These are phyloP conservation scores for Xyrichtys novacula DNA, from an alignment of 2,797 vertebrate species.

Conservation along the genomic window DNA sequence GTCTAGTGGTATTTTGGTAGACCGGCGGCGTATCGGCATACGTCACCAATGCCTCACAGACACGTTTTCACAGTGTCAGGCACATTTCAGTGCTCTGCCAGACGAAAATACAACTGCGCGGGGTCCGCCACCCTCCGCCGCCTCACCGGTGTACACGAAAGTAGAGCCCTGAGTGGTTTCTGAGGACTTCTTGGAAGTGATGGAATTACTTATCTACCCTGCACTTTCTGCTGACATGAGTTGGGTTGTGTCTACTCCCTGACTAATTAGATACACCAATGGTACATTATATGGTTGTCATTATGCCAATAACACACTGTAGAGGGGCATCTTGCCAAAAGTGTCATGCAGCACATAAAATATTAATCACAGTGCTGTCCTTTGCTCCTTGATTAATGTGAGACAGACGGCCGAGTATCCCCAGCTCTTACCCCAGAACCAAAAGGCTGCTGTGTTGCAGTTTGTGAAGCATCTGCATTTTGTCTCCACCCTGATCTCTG, in stretches of 20 bases:
- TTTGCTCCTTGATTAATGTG: constrained; percentile 67
- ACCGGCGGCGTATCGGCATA: no score
- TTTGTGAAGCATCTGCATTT: constrained; percentile 49
- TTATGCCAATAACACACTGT: constrained; percentile 47
- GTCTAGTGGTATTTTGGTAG: no score
- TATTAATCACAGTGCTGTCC: constrained; percentile 65
- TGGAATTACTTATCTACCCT: constrained; percentile 48
- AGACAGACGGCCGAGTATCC: constrained; percentile 57
- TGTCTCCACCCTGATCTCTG: constrained; percentile 14
- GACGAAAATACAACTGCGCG: no score
- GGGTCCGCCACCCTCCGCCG: no score
- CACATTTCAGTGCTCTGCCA: no score
- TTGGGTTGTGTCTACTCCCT: constrained; percentile 64
- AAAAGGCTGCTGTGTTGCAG: constrained; percentile 30
- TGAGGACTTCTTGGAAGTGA: constrained; percentile 37
- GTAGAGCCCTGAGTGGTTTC: no score
- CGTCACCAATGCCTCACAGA: no score
- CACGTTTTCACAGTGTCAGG: no score
- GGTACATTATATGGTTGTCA: constrained; percentile 61
- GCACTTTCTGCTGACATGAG: constrained; percentile 48
- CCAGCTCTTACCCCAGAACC: constrained; percentile 38
- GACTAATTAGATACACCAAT: constrained; percentile 65
- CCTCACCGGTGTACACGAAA: no score
- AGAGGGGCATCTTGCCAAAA: constrained; percentile 58
- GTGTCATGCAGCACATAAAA: constrained; percentile 69